These are phyloP conservation scores for Procambarus virginalis DNA, from an alignment of 1,140 invertebrate species.

Conservation along the genomic window DNA sequence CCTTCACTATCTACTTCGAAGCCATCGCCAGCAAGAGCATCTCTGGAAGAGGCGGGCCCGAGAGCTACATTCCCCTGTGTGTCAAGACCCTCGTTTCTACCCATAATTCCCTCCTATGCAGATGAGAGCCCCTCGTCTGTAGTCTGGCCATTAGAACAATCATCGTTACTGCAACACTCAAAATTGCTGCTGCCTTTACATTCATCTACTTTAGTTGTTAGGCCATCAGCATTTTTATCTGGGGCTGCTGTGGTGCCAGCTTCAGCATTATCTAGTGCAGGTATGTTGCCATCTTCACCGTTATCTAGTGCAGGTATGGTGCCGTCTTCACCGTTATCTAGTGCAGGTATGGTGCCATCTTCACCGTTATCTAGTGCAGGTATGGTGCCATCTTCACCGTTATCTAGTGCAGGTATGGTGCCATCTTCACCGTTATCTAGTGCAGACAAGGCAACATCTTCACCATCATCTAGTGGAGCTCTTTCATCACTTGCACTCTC, in stretches of 20 bases:
- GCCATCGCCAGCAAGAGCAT: slow-evolving; percentile 6
- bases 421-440: no score
- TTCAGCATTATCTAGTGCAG: no score
- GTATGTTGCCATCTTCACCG: neutral
- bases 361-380: no score
- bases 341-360: no score
- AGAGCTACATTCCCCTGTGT: neutral
- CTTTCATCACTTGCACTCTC: neutral
- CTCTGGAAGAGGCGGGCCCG: neutral
- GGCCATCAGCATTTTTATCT: no score
- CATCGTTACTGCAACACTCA: neutral
- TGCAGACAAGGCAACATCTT: no score
- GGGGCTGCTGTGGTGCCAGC: no score
- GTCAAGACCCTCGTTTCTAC: neutral
- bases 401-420: no score
- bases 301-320: neutral
- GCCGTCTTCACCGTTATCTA: neutral
- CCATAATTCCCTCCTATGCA: neutral
- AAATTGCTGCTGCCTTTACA: neutral
- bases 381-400: no score
- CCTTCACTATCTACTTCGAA: neutral
- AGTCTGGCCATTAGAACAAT: neutral
- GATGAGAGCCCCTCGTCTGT: neutral
- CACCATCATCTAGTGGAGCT: slow-evolving; percentile 9
- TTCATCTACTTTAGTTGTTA: no score